Percentiles rank a stretch among this genome's conserved stretches.
Evolutionary conservation across 2,797 vertebrate species (phyloP).

Genomic region (Austrolebias charrua): DNA sequence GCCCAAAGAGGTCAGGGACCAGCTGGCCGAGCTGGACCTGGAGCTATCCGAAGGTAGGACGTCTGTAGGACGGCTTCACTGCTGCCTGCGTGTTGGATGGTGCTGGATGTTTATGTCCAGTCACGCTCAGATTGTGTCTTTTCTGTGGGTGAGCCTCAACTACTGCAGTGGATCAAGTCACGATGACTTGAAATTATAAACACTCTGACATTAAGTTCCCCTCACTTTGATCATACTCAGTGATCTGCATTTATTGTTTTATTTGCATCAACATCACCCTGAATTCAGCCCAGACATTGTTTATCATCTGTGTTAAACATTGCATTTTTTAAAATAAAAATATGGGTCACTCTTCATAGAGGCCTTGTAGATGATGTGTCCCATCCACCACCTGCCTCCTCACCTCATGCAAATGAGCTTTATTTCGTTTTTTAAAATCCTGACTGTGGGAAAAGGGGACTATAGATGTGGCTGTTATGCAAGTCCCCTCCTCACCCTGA

Average conservation of each 20-base stretch:
- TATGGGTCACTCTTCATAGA: constrained; percentile 63
- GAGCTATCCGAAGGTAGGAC: constrained; percentile 94
- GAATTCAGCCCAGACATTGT: constrained; percentile 4
- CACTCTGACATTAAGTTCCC: constrained; percentile 59
- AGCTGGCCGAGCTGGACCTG: constrained; percentile 95
- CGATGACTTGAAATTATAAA: constrained; percentile 43
- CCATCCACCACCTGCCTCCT: constrained; percentile 11
- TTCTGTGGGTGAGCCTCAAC: constrained; percentile 22
- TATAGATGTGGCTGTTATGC: constrained; percentile 65
- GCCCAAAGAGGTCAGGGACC: constrained; percentile 93
- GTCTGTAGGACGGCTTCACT: not conserved
- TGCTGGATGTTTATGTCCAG: not conserved
- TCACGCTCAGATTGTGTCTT: not conserved
- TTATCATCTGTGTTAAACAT: constrained; percentile 10
- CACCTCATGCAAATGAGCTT: not conserved
- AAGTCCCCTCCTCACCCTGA: constrained; percentile 62
- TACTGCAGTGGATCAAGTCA: constrained; percentile 53
- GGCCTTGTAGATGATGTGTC: constrained; percentile 28
- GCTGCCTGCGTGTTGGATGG: not conserved
- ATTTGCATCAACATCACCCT: not conserved
- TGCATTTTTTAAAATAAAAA: constrained; percentile 25
- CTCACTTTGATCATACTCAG: not conserved
- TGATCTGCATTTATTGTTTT: not conserved
- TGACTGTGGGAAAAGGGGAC: constrained; percentile 31
- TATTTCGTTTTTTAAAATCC: constrained; percentile 33